phyloP scores from a whole-genome alignment of 2,888 invertebrate genomes.

The Crematogaster levior region DNA sequence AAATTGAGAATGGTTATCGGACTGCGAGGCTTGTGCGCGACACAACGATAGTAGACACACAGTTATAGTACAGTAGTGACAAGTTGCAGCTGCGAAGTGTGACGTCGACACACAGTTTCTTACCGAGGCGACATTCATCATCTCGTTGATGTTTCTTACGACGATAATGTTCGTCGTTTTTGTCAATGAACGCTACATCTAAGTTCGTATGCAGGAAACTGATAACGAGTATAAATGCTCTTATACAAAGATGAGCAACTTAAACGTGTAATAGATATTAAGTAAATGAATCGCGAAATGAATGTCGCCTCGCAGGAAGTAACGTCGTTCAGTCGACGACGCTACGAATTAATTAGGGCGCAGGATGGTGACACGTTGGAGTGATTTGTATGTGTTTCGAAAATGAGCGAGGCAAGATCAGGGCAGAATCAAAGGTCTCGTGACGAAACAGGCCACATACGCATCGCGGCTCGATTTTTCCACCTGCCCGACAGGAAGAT shows the following conservation, averaged over 20 bases:
- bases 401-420: slow-evolving; percentile 60
- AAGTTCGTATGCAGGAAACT: slow-evolving; percentile 7
- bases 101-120: slow-evolving; percentile 79
- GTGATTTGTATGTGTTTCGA: slow-evolving; percentile 71
- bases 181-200: not conserved
- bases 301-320: slow-evolving; percentile 58
- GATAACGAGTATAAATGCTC: not conserved
- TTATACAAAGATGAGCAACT: not conserved
- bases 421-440: slow-evolving; percentile 56
- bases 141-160: slow-evolving; percentile 19
- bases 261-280: not conserved
- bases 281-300: slow-evolving; percentile 14
- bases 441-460: slow-evolving; percentile 71
- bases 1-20: not conserved
- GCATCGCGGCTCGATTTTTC: slow-evolving; percentile 66
- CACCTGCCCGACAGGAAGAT: slow-evolving; percentile 24
- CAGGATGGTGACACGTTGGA: slow-evolving; percentile 64
- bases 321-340: slow-evolving; percentile 67
- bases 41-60: slow-evolving; percentile 84
- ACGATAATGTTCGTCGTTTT: slow-evolving; percentile 10
- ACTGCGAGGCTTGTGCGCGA: slow-evolving; percentile 83
- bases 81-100: slow-evolving; percentile 85
- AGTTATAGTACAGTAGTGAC: slow-evolving; percentile 86
- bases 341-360: slow-evolving; percentile 74
- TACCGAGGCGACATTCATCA: slow-evolving; percentile 64